A percentile compares a stretch with the other conserved stretches of the same genome.
Conservation (phyloP, 2,113 vertebrate genomes). For the Poicephalus meyeri region DNA sequence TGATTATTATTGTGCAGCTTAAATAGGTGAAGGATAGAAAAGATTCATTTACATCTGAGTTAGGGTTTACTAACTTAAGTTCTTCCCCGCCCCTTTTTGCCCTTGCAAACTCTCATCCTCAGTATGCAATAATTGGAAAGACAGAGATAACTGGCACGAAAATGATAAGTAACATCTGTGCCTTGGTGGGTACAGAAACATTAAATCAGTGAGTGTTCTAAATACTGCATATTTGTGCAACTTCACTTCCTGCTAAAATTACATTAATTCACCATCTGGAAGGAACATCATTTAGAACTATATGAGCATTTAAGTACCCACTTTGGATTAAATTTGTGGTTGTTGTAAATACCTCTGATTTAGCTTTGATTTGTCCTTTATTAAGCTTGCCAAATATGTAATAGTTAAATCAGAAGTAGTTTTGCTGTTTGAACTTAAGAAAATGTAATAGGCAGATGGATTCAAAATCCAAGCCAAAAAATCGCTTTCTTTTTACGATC, state of each 20-base stretch:
- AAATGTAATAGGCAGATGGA: slow-evolving; percentile 53
- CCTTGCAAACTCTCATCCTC: slow-evolving; percentile 56
- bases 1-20: neutral
- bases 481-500: slow-evolving; percentile 38
- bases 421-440: slow-evolving; percentile 67
- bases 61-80: neutral
- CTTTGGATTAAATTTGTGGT: slow-evolving; percentile 81
- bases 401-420: slow-evolving; percentile 77
- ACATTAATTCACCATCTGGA: slow-evolving; percentile 85
- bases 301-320: slow-evolving; percentile 80
- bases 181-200: slow-evolving; percentile 70
- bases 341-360: slow-evolving; percentile 83
- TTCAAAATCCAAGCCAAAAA: slow-evolving; percentile 17
- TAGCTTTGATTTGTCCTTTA: slow-evolving; percentile 80
- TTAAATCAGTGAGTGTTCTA: slow-evolving; percentile 73
- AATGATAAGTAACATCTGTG: slow-evolving; percentile 77
- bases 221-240: slow-evolving; percentile 78
- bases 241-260: slow-evolving; percentile 82
- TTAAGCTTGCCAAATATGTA: slow-evolving; percentile 72
- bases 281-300: slow-evolving; percentile 77
- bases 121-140: slow-evolving; percentile 64
- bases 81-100: slow-evolving; percentile 8
- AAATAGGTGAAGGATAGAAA: neutral
- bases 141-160: slow-evolving; percentile 69
- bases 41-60: neutral